Evolutionary conservation across 1,140 invertebrate species (phyloP), one percentile per base, ranked within the genome.

Genomic region (Drosophila setifemur): DNA sequence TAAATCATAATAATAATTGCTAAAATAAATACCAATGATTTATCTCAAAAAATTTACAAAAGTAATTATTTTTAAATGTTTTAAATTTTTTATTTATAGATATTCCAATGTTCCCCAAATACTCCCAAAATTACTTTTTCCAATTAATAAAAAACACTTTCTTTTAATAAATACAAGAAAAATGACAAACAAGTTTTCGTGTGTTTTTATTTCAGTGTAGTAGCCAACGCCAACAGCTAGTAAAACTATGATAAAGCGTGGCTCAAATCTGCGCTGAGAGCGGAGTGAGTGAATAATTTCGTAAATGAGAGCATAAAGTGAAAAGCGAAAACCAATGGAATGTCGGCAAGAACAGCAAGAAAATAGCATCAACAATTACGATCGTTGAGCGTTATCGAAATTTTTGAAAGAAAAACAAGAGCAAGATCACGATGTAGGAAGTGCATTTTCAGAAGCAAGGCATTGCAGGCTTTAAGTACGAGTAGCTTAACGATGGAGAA

Each of bases 311-410:
- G 66, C 54, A 71, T 74, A 60, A 74, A 74, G 60, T 39, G 70
- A 85, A 85, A 85, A 78, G 73, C 54, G 73, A 82, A 74, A 83
- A 74, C 70, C 64, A 50, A 74, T 61, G 54, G 47, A 39, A 37
- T 47, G 8, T 14, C 55, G 63, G 9, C 28, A 3, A 21, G 9
- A 54, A 54, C 12, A 40, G 7, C 26, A 40, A 52, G 23, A 54
- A 18, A 21, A 33, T 25, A n/a, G 23, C 28, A 54, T 19, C 42
- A 39, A 57, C 52, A 79, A 60, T 79, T 69, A 64, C 66, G 52
- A 35, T 69, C 60, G 54, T 57, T 43, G 23, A 31, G n/a, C 39
- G 47, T 19, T 71, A 78, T 71, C 60, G 54, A 67, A 57, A 78
- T 43, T 39, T 33, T 19, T 43, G 3, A 57, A 76, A 45, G 11